Evolutionary conservation across 2,113 vertebrate species (phyloP).

Genomic region (Nettapus auritus): DNA sequence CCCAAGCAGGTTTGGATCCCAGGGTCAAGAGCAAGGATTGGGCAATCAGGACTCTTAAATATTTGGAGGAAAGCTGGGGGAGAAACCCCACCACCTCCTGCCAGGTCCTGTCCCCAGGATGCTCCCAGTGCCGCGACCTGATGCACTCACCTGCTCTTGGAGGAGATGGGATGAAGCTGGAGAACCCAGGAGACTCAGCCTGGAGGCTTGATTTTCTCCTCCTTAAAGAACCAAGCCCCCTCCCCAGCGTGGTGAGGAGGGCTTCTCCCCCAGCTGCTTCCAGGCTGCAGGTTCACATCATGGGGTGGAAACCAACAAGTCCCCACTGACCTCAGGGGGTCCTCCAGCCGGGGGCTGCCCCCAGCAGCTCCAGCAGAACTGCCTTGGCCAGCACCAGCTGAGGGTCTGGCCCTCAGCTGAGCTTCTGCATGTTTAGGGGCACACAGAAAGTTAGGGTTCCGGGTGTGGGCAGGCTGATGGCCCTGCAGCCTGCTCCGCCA

Average conservation of each 20-base stretch:
- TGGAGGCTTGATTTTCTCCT: fast-evolving
- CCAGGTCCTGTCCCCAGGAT: too few species aligned
- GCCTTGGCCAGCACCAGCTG: neutral
- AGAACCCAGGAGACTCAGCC: neutral
- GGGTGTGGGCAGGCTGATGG: neutral
- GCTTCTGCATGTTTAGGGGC: neutral
- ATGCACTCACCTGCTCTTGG: neutral
- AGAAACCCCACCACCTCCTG: neutral
- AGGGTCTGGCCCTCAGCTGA: neutral
- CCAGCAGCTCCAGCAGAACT: neutral
- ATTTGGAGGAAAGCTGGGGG: neutral
- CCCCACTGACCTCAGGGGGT: neutral
- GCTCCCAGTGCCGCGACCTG: fast-evolving
- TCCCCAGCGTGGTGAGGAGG: neutral
- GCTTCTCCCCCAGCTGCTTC: neutral
- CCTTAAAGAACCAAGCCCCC: neutral
- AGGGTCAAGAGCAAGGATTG: fast-evolving
- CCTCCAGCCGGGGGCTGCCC: neutral
- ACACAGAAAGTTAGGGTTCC: neutral
- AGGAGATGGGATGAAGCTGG: neutral
- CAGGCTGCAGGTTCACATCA: neutral
- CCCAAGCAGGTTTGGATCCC: neutral
- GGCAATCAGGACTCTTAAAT: neutral
- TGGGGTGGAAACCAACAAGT: neutral
- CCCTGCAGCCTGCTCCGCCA: neutral